These are phyloP conservation scores for Cisticola juncidis DNA, from an alignment of 2,113 vertebrate genomes.

Conservation along the genomic window DNA sequence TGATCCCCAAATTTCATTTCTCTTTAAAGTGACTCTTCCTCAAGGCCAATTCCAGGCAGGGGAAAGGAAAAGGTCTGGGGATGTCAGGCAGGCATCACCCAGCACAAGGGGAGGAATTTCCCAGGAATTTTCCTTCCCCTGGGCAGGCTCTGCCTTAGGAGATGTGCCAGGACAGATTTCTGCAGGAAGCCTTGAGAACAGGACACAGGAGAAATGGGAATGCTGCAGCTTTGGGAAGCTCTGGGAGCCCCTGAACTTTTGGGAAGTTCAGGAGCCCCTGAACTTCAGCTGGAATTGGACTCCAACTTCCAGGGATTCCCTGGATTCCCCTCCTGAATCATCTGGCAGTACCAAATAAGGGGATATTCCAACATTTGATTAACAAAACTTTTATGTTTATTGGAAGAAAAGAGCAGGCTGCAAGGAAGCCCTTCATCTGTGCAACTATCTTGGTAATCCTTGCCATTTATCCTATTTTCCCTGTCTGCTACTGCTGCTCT, in stretches of 20 bases:
- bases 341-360: neutral
- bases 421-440: neutral
- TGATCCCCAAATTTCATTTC: neutral
- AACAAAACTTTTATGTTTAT: neutral
- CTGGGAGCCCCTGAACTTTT: too few species aligned
- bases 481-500: neutral
- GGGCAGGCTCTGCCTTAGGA: neutral
- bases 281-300: too few species aligned
- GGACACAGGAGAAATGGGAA: neutral
- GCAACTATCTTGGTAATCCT: neutral
- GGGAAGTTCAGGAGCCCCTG: neutral
- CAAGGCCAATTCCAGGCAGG: neutral
- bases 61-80: neutral
- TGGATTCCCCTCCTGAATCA: neutral
- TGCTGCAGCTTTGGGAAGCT: neutral
- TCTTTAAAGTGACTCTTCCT: neutral
- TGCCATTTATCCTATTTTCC: neutral
- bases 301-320: neutral
- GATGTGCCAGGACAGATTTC: neutral
- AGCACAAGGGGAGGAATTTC: neutral
- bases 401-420: neutral
- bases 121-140: neutral
- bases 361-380: neutral
- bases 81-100: neutral
- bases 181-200: neutral